A percentile compares a stretch with the other conserved stretches of the same genome.
Evolutionary conservation across 2,113 vertebrate species (phyloP).

Genomic region (Centropus bengalensis): DNA sequence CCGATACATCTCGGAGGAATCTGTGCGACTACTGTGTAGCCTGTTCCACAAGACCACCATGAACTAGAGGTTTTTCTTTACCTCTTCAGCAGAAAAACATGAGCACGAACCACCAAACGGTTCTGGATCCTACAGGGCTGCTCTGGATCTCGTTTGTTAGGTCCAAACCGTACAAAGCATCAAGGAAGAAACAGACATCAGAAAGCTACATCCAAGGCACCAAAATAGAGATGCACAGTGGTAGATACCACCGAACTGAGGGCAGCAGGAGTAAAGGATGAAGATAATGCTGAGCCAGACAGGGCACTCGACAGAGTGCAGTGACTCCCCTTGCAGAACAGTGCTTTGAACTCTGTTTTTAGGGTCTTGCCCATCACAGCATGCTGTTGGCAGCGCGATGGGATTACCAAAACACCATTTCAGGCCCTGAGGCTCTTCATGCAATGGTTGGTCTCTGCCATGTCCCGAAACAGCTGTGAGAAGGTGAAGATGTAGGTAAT

Average conservation of each 20-base stretch:
- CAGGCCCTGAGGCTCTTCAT: not conserved
- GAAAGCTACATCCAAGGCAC: not conserved
- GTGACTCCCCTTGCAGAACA: not conserved
- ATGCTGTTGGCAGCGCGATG: not conserved
- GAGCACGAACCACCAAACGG: not conserved
- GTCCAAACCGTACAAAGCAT: not conserved
- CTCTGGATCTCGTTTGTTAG: not conserved
- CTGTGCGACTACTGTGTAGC: not conserved
- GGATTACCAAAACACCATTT: not conserved
- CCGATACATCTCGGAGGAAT: not conserved
- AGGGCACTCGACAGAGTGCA: rapidly evolving
- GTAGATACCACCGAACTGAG: not conserved
- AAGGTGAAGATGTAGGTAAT: not conserved
- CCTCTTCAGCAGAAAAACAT: not conserved
- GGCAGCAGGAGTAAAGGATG: not conserved
- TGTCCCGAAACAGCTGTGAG: not conserved
- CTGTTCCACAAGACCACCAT: not conserved
- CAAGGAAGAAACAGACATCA: not conserved
- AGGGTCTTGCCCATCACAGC: not conserved
- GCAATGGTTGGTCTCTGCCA: not conserved
- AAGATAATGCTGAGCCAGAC: not conserved
- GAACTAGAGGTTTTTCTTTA: not conserved
- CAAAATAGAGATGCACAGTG: not conserved
- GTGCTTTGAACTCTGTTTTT: not conserved
- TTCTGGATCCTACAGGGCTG: not conserved